Percentiles rank a stretch among this genome's conserved stretches.
Conservation (phyloP, 2,797 vertebrate species). For the Erpetoichthys calabaricus region DNA sequence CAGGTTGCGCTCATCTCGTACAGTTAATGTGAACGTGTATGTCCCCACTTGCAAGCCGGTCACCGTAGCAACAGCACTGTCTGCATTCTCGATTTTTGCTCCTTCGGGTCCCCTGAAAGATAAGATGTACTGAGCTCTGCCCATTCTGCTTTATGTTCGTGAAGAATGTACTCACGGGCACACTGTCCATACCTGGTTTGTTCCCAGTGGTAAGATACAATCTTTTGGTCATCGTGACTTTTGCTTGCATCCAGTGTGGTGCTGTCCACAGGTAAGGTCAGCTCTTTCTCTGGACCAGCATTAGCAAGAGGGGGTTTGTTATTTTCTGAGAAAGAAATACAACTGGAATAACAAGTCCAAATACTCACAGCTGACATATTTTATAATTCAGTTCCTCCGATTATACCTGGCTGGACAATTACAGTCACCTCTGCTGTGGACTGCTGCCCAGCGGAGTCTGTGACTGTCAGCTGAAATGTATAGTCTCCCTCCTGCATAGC, state of each 20-base stretch:
- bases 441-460: conserved; percentile 81
- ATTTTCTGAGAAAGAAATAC: conserved; percentile 59
- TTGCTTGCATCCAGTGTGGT: conserved; percentile 87
- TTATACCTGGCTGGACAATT: conserved; percentile 83
- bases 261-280: conserved; percentile 83
- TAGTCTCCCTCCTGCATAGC: conserved; percentile 95
- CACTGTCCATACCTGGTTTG: conserved; percentile 54
- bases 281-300: conserved; percentile 90
- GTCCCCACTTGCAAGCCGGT: conserved; percentile 74
- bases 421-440: conserved; percentile 84
- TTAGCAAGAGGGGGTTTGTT: conserved; percentile 85
- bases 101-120: conserved; percentile 70
- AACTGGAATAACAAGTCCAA: conserved; percentile 10
- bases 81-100: conserved; percentile 77
- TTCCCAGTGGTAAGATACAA: conserved; percentile 73
- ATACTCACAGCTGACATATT: conserved; percentile 1
- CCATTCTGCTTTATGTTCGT: conserved; percentile 6
- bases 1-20: conserved; percentile 79
- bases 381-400: neutral
- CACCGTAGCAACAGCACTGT: conserved; percentile 68
- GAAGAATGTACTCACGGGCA: neutral
- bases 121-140: conserved; percentile 7
- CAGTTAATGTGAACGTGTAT: conserved; percentile 79
- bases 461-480: conserved; percentile 90
- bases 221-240: conserved; percentile 89